Evolutionary conservation across 2,888 invertebrate species (phyloP).

Genomic region (Nebria brevicollis): DNA sequence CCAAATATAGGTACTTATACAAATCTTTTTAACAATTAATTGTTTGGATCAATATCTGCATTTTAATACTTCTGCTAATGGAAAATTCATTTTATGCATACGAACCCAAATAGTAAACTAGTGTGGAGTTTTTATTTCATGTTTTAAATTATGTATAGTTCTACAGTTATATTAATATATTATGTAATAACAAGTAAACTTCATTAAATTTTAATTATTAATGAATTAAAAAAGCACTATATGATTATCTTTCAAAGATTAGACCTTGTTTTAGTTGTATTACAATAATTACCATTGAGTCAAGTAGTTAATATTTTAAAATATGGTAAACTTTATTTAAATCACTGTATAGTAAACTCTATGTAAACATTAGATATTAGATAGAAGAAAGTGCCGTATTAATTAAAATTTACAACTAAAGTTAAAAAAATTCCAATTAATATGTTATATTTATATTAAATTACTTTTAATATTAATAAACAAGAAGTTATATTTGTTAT

Average conservation of each 20-base stretch:
- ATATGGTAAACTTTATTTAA: not conserved
- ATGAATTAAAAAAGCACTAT: not conserved
- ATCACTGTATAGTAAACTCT: not conserved
- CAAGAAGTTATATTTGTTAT: too few species aligned
- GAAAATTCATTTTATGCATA: not conserved
- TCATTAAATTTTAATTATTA: constrained; percentile 32
- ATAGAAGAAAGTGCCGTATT: not conserved
- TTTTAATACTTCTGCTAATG: too few species aligned
- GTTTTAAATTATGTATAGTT: not conserved
- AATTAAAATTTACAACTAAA: not conserved
- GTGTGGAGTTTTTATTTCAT: not conserved
- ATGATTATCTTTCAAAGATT: not conserved
- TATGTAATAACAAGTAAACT: not conserved
- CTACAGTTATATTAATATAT: not conserved
- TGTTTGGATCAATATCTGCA: too few species aligned
- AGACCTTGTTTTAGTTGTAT: constrained; percentile 4
- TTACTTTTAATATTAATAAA: too few species aligned
- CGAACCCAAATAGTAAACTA: not conserved
- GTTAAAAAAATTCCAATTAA: not conserved
- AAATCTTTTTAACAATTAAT: too few species aligned
- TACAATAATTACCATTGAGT: constrained; percentile 21
- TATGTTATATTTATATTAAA: not conserved
- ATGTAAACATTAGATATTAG: not conserved
- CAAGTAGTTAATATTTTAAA: not conserved
- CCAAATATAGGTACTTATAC: too few species aligned